Evolutionary conservation across 1,140 invertebrate species (phyloP).

Genomic region (Hycleus cichorii): DNA sequence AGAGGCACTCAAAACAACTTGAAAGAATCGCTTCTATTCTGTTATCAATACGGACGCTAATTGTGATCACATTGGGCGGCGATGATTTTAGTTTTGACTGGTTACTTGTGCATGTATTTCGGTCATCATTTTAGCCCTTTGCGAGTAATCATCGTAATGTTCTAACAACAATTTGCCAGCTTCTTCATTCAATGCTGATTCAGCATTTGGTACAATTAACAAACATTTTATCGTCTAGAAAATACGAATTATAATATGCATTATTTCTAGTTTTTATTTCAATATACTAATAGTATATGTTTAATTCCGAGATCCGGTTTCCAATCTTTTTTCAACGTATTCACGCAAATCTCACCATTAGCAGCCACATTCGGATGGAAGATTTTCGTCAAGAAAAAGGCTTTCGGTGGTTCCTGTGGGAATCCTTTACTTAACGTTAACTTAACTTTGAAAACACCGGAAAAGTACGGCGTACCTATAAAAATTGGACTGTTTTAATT

Average conservation of each 20-base stretch:
- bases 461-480: constrained; percentile 76
- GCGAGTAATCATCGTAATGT: constrained; percentile 85
- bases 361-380: constrained; percentile 95
- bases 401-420: constrained; percentile 87
- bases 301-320: constrained; percentile 92
- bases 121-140: constrained; percentile 87
- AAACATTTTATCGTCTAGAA: constrained; percentile 84
- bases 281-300: constrained; percentile 82
- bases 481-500: background rate
- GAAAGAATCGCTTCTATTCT: no score
- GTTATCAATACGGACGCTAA: no score
- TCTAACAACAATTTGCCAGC: constrained; percentile 85
- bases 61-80: no score
- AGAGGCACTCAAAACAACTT: no score
- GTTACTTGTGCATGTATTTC: constrained; percentile 81
- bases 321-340: constrained; percentile 96
- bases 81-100: no score
- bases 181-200: constrained; percentile 91
- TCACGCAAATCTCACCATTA: constrained; percentile 95
- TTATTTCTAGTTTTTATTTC: background rate
- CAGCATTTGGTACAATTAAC: constrained; percentile 88
- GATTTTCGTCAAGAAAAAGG: constrained; percentile 92
- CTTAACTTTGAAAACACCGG: constrained; percentile 83
- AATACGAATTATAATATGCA: constrained; percentile 8
- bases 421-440: constrained; percentile 88